Conservation (phyloP, 2,797 vertebrate genomes). For the Tangara arthus region DNA sequence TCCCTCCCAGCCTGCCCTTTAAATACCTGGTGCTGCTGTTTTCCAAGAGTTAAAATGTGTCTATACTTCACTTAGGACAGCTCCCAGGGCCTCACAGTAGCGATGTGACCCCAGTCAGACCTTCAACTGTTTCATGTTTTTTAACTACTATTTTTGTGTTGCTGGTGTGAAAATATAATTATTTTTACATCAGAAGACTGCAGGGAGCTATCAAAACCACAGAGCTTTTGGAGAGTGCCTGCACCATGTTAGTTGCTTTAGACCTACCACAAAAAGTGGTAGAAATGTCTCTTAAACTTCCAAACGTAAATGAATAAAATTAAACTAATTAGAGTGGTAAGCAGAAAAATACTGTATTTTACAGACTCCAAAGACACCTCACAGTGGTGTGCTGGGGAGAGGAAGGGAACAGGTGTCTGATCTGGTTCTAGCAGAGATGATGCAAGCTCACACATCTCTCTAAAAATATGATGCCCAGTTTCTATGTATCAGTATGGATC, state of each 20-base stretch:
- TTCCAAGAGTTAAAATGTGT: not conserved
- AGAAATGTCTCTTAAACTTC: not conserved
- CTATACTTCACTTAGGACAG: not conserved
- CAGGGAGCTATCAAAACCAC: not conserved
- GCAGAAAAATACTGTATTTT: not conserved
- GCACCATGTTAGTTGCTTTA: not conserved
- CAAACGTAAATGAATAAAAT: not conserved
- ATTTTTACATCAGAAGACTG: not conserved
- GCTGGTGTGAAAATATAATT: conserved; percentile 28
- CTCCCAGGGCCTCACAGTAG: not conserved
- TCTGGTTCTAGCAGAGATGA: not conserved
- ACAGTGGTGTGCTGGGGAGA: not conserved
- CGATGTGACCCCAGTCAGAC: not conserved
- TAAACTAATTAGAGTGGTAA: not conserved
- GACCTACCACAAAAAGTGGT: not conserved
- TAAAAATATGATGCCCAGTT: not conserved
- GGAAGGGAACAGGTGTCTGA: not conserved
- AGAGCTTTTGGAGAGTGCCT: not conserved
- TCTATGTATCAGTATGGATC: not conserved
- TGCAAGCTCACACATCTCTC: not conserved
- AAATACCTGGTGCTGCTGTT: conserved; percentile 19
- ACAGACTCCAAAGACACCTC: not conserved
- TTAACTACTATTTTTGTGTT: not conserved
- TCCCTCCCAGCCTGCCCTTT: not conserved
- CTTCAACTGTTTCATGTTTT: not conserved